Percentiles rank a stretch among this genome's conserved stretches.
Conservation (phyloP, 2,113 vertebrate genomes). For the Pollachius pollachius region DNA sequence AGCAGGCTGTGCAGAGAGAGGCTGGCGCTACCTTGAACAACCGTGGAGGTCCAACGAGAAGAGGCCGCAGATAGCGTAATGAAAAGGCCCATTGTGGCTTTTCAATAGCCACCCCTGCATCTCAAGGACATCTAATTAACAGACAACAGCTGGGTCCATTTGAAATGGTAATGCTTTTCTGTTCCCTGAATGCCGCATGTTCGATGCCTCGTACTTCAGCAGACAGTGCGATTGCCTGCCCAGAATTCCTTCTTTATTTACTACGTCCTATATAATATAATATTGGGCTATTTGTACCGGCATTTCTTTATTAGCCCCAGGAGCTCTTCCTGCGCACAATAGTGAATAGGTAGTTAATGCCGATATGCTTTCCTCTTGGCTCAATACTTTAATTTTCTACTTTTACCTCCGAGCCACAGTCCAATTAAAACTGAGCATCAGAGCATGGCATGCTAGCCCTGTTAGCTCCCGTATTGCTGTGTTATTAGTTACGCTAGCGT, state of each 20-base stretch:
- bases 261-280: conserved; percentile 40
- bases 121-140: conserved; percentile 83
- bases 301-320: conserved; percentile 58
- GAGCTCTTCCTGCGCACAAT: conserved; percentile 60
- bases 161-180: conserved; percentile 74
- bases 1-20: conserved; percentile 49
- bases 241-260: conserved; percentile 61
- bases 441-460: background rate
- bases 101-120: conserved; percentile 65
- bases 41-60: conserved; percentile 66
- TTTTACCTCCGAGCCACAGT: conserved; percentile 1
- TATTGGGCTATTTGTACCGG: conserved; percentile 62
- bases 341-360: conserved; percentile 46
- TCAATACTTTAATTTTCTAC: conserved; percentile 35
- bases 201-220: conserved; percentile 62
- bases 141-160: conserved; percentile 82
- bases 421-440: conserved; percentile 17
- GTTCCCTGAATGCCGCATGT: conserved; percentile 68
- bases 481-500: background rate
- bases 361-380: conserved; percentile 22
- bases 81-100: conserved; percentile 75
- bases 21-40: conserved; percentile 66
- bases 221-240: conserved; percentile 44
- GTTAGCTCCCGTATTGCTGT: too few species aligned
- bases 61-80: conserved; percentile 66